A percentile compares a stretch with the other conserved stretches of the same genome.
Evolutionary conservation across 2,113 vertebrate genomes (phyloP).

Genomic region (Synchiropus splendidus): DNA sequence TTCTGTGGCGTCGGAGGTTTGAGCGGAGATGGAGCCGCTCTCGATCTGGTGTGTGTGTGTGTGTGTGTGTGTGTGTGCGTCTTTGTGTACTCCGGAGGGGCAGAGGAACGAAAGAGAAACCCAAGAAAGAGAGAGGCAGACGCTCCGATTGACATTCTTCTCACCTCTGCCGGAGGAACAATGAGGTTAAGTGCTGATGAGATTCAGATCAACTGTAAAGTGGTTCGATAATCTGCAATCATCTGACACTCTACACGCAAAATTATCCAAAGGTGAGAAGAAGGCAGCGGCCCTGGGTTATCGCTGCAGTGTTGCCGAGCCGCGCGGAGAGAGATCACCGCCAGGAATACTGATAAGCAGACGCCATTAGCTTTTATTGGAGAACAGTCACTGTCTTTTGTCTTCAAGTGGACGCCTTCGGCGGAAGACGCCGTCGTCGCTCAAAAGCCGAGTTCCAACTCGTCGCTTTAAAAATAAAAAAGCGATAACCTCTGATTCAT

Average conservation of each 20-base stretch:
- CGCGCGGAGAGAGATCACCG: slow-evolving; percentile 23
- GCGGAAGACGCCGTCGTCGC: too few species aligned
- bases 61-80: slow-evolving; percentile 4
- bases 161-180: slow-evolving; percentile 54
- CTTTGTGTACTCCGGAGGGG: slow-evolving; percentile 4
- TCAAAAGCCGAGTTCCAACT: too few species aligned
- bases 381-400: slow-evolving; percentile 11
- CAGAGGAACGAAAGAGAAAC: slow-evolving; percentile 24
- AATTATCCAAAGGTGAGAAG: slow-evolving; percentile 56
- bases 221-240: slow-evolving; percentile 57
- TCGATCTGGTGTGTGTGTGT: slow-evolving; percentile 23
- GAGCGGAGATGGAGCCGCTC: slow-evolving; percentile 16
- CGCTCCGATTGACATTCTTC: slow-evolving; percentile 57
- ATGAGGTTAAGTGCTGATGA: slow-evolving; percentile 61
- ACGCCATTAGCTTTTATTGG: slow-evolving; percentile 32
- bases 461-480: too few species aligned
- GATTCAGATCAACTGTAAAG: slow-evolving; percentile 59
- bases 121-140: slow-evolving; percentile 21
- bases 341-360: slow-evolving; percentile 55
- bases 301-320: slow-evolving; percentile 32
- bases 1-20: slow-evolving; percentile 15
- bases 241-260: slow-evolving; percentile 45
- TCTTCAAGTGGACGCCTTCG: background rate
- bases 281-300: slow-evolving; percentile 29
- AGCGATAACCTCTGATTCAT: too few species aligned